Base-by-base conservation (phyloP, 2,888 invertebrate genomes). In the Tetramorium bicarinatum region DNA sequence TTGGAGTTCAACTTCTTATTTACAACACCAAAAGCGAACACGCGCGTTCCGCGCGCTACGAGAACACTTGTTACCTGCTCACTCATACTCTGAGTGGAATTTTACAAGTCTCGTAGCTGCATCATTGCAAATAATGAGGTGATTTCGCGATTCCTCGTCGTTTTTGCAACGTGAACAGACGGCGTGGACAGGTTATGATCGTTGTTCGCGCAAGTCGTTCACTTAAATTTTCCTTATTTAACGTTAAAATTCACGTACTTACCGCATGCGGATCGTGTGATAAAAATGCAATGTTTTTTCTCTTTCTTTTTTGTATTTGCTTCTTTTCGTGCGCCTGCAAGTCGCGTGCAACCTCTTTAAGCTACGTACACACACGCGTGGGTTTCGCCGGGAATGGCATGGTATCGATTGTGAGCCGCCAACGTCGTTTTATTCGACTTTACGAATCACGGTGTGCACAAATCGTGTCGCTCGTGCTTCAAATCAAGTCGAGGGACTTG, bases 41-140 rank as follows among this genome's bases (percentile, higher is more conserved):
- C 1, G 47, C 8, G 21, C 18, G 41, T 11, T 8, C 7, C 2
- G 3, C 0, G 2, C 3, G 0, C 3, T n/a, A 1, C 2, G 4
- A 15, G 18, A 11, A 56, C 1, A 18, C 18, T 41, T 3, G 4
- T 25, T 41, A 72, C 25, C 7, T 21, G 25, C 21, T 41, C 21
- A 9, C 18, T 18, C 21, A 41, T 41, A 11, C 1, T 15, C 1
- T 11, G 7, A 56, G 3, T 3, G 8, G 9, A 38, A 0, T 41
- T 25, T 25, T 18, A 29, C 1, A 47, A 25, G 25, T 44, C 3
- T 4, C 1, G 3, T 41, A 25, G 1, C 21, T 25, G 1, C 1
- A 15, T 8, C 21, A 3, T 44, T 66, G n/a, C 0, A 13, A 44
- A 47, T 66, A 66, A 66, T 7, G 11, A 7, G 47, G 3, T 18